A percentile compares a stretch with the other conserved stretches of the same genome.
Evolutionary conservation across 2,113 vertebrate species (phyloP).

Genomic region (Dasypus novemcinctus): DNA sequence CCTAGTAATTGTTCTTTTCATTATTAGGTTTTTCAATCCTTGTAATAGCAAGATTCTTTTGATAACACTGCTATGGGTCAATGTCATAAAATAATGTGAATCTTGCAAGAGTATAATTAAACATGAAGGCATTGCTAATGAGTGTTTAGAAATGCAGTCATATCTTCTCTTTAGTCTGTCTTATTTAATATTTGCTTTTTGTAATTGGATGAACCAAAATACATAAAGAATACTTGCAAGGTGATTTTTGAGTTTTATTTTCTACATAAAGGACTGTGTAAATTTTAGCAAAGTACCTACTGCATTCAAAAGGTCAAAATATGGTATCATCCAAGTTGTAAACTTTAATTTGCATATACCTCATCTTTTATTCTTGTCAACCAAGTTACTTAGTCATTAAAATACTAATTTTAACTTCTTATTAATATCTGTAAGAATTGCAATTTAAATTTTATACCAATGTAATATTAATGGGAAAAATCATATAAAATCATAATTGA

Average conservation of each 20-base stretch:
- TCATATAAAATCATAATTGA: slow-evolving; percentile 22
- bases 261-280: slow-evolving; percentile 40
- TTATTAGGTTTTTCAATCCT: neutral
- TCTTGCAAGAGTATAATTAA: neutral
- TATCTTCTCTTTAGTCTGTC: neutral
- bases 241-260: slow-evolving; percentile 48
- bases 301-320: slow-evolving; percentile 50
- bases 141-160: slow-evolving; percentile 15
- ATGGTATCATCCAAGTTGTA: neutral
- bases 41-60: neutral
- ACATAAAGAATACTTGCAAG: slow-evolving; percentile 35
- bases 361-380: slow-evolving; percentile 53
- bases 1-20: slow-evolving; percentile 26
- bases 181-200: slow-evolving; percentile 58
- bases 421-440: neutral
- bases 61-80: neutral
- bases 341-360: neutral
- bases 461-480: slow-evolving; percentile 22
- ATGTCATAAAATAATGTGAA: neutral
- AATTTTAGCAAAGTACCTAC: slow-evolving; percentile 48
- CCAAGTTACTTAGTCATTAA: slow-evolving; percentile 61
- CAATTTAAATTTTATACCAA: slow-evolving; percentile 47
- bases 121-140: slow-evolving; percentile 10
- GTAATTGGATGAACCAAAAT: slow-evolving; percentile 13
- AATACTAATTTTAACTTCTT: slow-evolving; percentile 29